A percentile compares a stretch with the other conserved stretches of the same genome.
Conservation (phyloP, 1,140 invertebrate genomes). For the Oscheius sp. region DNA sequence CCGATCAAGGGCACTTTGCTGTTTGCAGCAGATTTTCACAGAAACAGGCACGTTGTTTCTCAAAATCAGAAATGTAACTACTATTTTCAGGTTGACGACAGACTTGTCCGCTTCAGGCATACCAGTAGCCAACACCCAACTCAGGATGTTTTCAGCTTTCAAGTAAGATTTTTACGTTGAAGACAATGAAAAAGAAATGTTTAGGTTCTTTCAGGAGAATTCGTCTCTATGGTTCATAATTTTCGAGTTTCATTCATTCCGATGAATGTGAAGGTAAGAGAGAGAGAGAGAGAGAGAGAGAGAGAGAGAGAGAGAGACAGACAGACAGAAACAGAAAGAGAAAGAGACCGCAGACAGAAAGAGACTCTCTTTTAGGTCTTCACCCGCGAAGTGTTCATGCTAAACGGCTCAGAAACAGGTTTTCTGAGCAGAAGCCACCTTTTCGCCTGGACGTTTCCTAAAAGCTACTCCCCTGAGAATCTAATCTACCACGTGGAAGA, state of each 20-base stretch:
- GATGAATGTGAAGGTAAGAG: slow-evolving; percentile 47
- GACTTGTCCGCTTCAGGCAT: slow-evolving; percentile 52
- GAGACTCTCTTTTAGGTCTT: slow-evolving; percentile 44
- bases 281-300: not conserved
- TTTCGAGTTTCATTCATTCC: slow-evolving; percentile 57
- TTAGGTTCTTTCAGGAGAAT: slow-evolving; percentile 47
- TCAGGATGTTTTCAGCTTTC: slow-evolving; percentile 52
- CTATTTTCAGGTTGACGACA: slow-evolving; percentile 27
- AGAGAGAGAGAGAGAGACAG: not conserved
- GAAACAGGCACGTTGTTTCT: slow-evolving; percentile 5
- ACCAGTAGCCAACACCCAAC: slow-evolving; percentile 41
- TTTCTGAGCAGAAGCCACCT: slow-evolving; percentile 43
- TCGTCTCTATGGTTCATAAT: slow-evolving; percentile 42
- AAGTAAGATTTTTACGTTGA: slow-evolving; percentile 36
- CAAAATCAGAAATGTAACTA: slow-evolving; percentile 32
- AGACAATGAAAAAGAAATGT: slow-evolving; percentile 10
- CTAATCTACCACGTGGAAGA: slow-evolving; percentile 57
- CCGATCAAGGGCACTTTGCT: slow-evolving; percentile 21
- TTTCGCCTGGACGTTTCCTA: slow-evolving; percentile 57
- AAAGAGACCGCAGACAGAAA: not conserved
- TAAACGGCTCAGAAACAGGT: slow-evolving; percentile 54
- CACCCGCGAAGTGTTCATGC: slow-evolving; percentile 48
- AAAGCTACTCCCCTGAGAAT: slow-evolving; percentile 41
- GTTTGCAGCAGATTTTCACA: slow-evolving; percentile 38
- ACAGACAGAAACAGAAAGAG: not conserved